Percentiles rank a stretch among this genome's conserved stretches.
Evolutionary conservation across 2,888 invertebrate species (phyloP).

Genomic region (Tinea semifulvella): DNA sequence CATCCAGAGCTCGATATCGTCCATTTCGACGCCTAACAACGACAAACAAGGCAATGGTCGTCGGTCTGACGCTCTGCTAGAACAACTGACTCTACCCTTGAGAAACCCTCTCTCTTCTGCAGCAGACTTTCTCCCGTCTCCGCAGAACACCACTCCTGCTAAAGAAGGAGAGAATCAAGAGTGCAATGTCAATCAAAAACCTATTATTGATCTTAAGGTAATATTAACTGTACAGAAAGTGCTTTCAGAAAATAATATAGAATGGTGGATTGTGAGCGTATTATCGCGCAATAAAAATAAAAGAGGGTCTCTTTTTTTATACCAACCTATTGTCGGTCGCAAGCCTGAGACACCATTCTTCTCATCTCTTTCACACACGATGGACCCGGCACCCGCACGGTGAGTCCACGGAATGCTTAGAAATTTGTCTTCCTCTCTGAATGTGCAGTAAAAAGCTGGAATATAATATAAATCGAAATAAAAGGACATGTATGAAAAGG

Average conservation of each 20-base stretch:
- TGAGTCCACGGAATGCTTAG: no score
- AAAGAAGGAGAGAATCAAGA: conserved; percentile 50
- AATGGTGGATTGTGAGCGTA: no score
- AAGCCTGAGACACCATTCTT: no score
- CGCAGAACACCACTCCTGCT: conserved; percentile 32
- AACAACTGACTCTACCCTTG: conserved; percentile 52
- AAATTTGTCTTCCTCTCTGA: no score
- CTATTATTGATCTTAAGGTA: conserved; percentile 52
- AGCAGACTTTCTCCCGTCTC: conserved; percentile 25
- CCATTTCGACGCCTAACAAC: conserved; percentile 39
- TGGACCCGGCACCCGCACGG: no score
- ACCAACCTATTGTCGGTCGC: no score
- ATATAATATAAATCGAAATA: no score
- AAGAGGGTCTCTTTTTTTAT: no score
- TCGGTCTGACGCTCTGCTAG: conserved; percentile 52
- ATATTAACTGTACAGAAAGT: not conserved
- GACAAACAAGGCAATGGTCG: conserved; percentile 46
- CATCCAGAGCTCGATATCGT: conserved; percentile 48
- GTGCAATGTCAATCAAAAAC: conserved; percentile 38
- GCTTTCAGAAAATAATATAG: not conserved
- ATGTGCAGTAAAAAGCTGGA: not conserved
- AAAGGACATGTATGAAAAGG: no score
- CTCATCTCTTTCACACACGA: no score
- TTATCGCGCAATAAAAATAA: no score
- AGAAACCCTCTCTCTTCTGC: conserved; percentile 34